These are phyloP conservation scores for Synergus itoensis DNA, from an alignment of 2,888 invertebrate species.

Conservation along the genomic window DNA sequence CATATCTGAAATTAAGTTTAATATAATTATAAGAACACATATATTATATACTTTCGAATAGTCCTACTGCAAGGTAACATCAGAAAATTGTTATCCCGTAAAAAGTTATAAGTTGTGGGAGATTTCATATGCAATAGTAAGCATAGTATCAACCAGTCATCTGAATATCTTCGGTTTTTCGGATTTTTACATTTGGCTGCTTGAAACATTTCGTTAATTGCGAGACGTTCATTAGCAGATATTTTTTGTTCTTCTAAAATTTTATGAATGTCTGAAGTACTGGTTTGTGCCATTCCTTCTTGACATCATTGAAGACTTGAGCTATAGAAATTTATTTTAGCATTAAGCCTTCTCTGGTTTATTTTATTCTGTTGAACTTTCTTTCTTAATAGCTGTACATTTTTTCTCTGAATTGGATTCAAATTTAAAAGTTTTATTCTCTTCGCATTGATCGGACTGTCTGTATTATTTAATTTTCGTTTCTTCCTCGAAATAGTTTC, in stretches of 20 bases:
- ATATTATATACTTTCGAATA: not conserved
- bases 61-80: not conserved
- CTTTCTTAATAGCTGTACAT: no score
- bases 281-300: slow-evolving; percentile 18
- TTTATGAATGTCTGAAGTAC: slow-evolving; percentile 7
- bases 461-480: no score
- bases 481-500: no score
- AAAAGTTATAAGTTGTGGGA: slow-evolving; percentile 21
- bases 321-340: not conserved
- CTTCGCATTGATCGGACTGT: no score
- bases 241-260: slow-evolving; percentile 39
- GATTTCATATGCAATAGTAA: slow-evolving; percentile 45
- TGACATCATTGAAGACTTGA: not conserved
- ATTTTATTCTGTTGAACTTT: no score
- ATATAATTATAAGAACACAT: not conserved
- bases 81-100: not conserved
- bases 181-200: slow-evolving; percentile 33
- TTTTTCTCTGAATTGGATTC: no score
- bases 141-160: slow-evolving; percentile 47
- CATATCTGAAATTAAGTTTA: no score
- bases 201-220: slow-evolving; percentile 42
- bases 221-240: slow-evolving; percentile 8
- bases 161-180: slow-evolving; percentile 42
- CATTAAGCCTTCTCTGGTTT: not conserved
- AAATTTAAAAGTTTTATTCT: no score